A percentile compares a stretch with the other conserved stretches of the same genome.
Evolutionary conservation across 2,888 invertebrate species (phyloP).

Genomic region (Drosophila glabriapex): DNA sequence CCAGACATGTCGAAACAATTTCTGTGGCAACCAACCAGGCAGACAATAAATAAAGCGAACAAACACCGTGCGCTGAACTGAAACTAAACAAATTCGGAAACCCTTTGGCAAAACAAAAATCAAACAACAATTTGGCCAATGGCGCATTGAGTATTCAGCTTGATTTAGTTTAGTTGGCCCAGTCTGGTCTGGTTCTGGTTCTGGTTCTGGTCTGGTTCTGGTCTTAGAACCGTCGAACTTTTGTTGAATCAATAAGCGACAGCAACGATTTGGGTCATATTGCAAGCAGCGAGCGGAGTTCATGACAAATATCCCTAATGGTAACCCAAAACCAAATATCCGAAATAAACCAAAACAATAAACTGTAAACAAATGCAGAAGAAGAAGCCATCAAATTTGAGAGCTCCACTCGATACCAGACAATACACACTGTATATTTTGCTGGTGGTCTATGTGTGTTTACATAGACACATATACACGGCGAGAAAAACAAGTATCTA

Average conservation of each 20-base stretch:
- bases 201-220: conserved; percentile 33
- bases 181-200: conserved; percentile 19
- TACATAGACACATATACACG: background rate
- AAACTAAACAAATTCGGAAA: conserved; percentile 37
- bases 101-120: conserved; percentile 70
- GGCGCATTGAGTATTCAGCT: conserved; percentile 43
- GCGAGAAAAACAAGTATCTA: background rate
- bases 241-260: conserved; percentile 86
- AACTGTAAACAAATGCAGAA: conserved; percentile 77
- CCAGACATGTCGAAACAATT: conserved; percentile 36
- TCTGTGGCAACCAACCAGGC: conserved; percentile 32
- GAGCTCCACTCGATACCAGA: conserved; percentile 69
- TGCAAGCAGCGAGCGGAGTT: conserved; percentile 79
- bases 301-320: conserved; percentile 82
- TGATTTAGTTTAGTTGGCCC: conserved; percentile 5
- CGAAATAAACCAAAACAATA: conserved; percentile 69
- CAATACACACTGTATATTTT: conserved; percentile 26
- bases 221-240: conserved; percentile 74
- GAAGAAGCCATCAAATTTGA: conserved; percentile 77
- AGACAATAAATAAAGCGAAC: conserved; percentile 4
- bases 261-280: conserved; percentile 84
- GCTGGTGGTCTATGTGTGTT: conserved; percentile 19
- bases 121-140: conserved; percentile 69
- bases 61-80: conserved; percentile 2
- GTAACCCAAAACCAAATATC: conserved; percentile 71